These are phyloP conservation scores for Bubo bubo DNA, from an alignment of 2,113 vertebrate genomes.

Conservation along the genomic window DNA sequence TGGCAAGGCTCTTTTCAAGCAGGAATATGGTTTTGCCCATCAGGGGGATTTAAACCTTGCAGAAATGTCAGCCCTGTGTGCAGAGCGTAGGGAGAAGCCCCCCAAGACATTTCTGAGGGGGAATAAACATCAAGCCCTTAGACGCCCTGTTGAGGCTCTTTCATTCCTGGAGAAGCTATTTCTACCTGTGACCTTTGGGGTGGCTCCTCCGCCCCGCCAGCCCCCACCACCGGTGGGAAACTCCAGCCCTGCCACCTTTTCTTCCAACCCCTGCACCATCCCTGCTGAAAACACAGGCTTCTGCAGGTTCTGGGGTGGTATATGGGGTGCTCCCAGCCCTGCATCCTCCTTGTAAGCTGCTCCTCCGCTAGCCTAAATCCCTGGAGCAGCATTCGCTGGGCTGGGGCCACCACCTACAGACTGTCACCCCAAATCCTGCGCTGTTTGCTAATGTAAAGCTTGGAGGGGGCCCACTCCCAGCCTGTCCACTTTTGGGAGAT, in stretches of 20 bases:
- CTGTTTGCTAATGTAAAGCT: not conserved
- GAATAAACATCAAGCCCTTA: not conserved
- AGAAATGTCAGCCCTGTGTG: not conserved
- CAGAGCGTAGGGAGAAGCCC: not conserved
- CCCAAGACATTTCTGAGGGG: not conserved
- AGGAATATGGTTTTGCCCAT: not conserved
- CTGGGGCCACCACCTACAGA: not conserved
- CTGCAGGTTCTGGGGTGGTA: not conserved
- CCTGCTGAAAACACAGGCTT: not conserved
- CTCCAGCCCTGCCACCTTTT: not conserved
- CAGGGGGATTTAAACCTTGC: not conserved
- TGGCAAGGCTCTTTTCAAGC: not conserved
- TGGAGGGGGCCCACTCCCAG: fast-evolving
- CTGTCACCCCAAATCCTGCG: not conserved
- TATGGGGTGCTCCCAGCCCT: not conserved
- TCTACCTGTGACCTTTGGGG: not conserved
- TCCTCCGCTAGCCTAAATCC: not conserved
- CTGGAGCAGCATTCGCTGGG: fast-evolving
- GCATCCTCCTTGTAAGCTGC: not conserved
- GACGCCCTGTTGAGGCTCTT: fast-evolving
- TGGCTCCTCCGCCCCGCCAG: not conserved
- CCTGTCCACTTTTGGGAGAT: not conserved
- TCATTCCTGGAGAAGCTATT: not conserved
- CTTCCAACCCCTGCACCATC: not conserved
- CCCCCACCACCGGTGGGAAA: not conserved